Conservation (phyloP, 2,113 vertebrate genomes). For the Nothoprocta pentlandii region DNA sequence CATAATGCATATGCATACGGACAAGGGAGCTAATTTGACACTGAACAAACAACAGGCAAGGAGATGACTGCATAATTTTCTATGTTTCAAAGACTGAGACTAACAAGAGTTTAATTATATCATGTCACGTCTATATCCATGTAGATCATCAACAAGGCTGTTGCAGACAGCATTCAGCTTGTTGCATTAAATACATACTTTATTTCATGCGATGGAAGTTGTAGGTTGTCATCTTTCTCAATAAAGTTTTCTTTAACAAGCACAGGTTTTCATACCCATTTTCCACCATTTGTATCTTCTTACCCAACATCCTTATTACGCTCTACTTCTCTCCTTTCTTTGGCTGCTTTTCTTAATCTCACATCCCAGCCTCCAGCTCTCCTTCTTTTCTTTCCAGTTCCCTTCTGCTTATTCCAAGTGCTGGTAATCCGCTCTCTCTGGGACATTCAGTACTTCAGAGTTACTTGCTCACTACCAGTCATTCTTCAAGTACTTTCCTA, state of each 20-base stretch:
- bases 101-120: slow-evolving; percentile 34
- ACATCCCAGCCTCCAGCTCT: not conserved
- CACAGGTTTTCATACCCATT: not conserved
- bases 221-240: not conserved
- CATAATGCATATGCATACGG: not conserved
- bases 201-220: not conserved
- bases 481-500: not conserved
- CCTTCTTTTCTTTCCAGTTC: not conserved
- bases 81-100: not conserved
- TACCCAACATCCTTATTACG: not conserved
- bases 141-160: not conserved
- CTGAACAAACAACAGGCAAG: slow-evolving; percentile 11
- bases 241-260: not conserved
- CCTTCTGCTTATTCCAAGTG: not conserved
- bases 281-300: not conserved
- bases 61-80: slow-evolving; percentile 34
- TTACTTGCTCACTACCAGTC: not conserved
- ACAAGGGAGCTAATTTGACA: slow-evolving; percentile 39
- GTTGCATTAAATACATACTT: not conserved
- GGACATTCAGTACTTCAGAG: not conserved
- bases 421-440: not conserved
- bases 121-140: not conserved
- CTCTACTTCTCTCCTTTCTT: not conserved
- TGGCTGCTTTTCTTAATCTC: not conserved
- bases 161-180: not conserved